Evolutionary conservation across 2,113 vertebrate species (phyloP), one percentile per base, ranked within the genome.

Genomic region (Sander lucioperca): DNA sequence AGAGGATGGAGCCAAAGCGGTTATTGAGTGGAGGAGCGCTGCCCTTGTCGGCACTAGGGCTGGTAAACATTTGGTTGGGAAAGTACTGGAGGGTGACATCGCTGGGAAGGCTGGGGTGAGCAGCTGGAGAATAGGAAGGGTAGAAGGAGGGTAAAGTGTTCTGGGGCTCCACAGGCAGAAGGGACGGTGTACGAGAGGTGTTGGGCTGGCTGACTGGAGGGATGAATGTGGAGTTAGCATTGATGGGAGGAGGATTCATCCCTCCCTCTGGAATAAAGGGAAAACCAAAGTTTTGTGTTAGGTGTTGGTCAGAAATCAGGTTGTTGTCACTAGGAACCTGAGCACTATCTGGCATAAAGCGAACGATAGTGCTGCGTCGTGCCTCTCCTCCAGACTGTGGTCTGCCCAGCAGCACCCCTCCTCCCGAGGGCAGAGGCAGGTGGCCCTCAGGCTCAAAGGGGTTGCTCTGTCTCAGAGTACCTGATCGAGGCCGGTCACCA

Each of bases 1-100:
- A 99, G n/a, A 99, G 94, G 88, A 99, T 99, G n/a, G 98, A 98
- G 68, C 98, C 96, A 51, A 99, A 99, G 21, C 97, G 96, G 90
- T 99, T 99, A 92, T 98, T 99, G 62, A 99, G 93, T 4, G 96
- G 95, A 47, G 97, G 95, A 16, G 95, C 85, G 62, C 95, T 97
- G 0, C 96, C 95, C 83, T 99, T 99, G 87, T 99, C 98, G 0
- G 97, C 95, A 80, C 94, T 96, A 12, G 98, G 97, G 94, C 98
- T 99, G 43, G 97, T 96, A 93, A 99, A 99, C 97, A 99, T 99
- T 77, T 99, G 98, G 89, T 99, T 99, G 67, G 98, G 95, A 84
- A 99, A 99, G 88, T 99, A 99, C 74, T 97, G 97, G 57, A 99
- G 95, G 8, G 97, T 97, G 88, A 99, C 97, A 73, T 99, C 98